Evolutionary conservation across 2,113 vertebrate species (phyloP), one percentile per base, ranked within the genome.

Genomic region (Typhlomys cinereus): DNA sequence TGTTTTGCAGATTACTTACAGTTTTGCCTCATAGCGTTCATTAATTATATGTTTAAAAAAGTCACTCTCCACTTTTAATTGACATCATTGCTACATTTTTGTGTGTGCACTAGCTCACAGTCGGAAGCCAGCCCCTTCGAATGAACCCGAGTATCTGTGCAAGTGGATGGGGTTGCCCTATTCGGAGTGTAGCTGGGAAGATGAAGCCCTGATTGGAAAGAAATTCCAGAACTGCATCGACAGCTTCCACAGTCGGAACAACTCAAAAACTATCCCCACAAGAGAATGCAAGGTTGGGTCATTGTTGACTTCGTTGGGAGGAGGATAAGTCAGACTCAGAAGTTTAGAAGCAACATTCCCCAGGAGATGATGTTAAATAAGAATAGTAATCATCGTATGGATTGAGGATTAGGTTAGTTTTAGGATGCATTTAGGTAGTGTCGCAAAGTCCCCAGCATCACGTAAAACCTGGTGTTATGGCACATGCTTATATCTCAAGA

Each of bases 131-230:
- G 97, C 98, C 5, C 98, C 98, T 73, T 99, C 99, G 0, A 98
- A 99, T 41, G 99, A 99, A 79, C 99, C 99, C 0, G 99, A 99
- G 66, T 99, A 99, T 94, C 97, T 99, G 0, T 99, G 99, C 93
- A 99, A 99, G 90, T 99, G 99, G 99, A 99, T 99, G 99, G 99
- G 99, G 10, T 97, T 99, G 54, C 99, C 99, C 0, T 99, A 99
- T 44, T 98, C 99, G 0, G 99, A 99, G 92, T 99, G 99, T 96
- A 99, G 99, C 98, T 99, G 99, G 99, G 99, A 99, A 74, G 99
- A 99, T 0, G 99, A 99, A 2, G 99, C 99, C 25, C 94, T 99
- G 94, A 98, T 99, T 14, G 97, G 97, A n/a, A 99, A 98, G 97
- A 99, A 99, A 96, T 99, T 99, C 85, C 98, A 99, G 97, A 96